Conservation (phyloP, 2,113 vertebrate species). For the Thalassarche chlororhynchos region DNA sequence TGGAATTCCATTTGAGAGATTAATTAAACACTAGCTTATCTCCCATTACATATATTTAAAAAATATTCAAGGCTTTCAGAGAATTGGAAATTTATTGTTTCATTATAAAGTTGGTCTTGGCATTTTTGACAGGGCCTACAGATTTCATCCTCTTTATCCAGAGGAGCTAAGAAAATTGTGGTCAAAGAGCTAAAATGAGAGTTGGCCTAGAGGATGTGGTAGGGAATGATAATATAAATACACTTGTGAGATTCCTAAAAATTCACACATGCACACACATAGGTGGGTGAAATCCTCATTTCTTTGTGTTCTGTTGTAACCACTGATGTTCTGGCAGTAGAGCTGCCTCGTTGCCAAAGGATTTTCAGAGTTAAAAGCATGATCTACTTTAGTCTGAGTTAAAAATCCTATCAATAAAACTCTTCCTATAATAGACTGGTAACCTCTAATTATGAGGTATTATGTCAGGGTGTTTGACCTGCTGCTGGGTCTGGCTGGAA, state of each 20-base stretch:
- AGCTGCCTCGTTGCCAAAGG: neutral
- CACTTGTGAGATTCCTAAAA: neutral
- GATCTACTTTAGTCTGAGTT: neutral
- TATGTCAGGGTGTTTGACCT: neutral
- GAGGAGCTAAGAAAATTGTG: neutral
- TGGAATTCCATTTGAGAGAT: neutral
- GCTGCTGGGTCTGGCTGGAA: neutral
- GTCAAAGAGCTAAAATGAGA: neutral
- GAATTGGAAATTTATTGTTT: neutral
- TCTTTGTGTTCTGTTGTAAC: neutral
- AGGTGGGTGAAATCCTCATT: neutral
- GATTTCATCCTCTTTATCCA: neutral
- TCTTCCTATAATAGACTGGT: neutral
- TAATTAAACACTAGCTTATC: neutral
- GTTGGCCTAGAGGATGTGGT: neutral
- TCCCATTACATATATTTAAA: neutral
- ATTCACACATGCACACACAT: accelerated
- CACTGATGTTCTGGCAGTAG: accelerated
- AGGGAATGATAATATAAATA: neutral
- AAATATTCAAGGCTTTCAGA: neutral
- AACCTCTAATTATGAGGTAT: neutral
- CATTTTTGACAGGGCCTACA: neutral
- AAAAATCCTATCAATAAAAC: neutral
- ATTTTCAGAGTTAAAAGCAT: neutral
- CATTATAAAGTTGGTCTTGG: neutral